Base-by-base conservation (phyloP, 2,113 vertebrate species). In the Epinephelus moara region DNA sequence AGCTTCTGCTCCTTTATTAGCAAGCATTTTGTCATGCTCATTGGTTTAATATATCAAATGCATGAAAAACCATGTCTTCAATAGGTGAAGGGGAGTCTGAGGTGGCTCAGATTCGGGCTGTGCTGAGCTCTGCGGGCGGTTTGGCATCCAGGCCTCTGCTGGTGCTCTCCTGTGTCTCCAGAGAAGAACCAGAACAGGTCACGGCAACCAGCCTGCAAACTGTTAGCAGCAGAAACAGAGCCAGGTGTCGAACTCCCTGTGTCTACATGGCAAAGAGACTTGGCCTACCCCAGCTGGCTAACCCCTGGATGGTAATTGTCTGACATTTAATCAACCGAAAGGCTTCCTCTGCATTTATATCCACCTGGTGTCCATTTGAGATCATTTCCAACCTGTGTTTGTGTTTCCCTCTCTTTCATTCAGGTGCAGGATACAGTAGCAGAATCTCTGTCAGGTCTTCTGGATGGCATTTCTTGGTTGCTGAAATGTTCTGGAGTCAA, bases 381-480 rank as follows among this genome's bases (percentile, higher is more conserved):
- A 4, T 33, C 2, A 33, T 52, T 78, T 57, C 57, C 1, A 81
- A 40, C 12, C n/a, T 25, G 0, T 23, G 18, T 71, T 70, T 67
- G 56, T 84, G 49, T 77, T 45, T 63, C 30, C 78, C 8, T 79
- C 21, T 74, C 7, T 52, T 42, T 42, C 23, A 10, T 74, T 47
- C 72, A 95, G 98, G 95, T 98, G 18, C 98, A 98, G 82, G 96
- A 99, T 63, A 94, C 94, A 2, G 96, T 97, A 53, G 96, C 95
- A 79, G 96, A 96, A 84, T 96, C 96, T 21, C 93, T 99, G 19
- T 84, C 78, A 14, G 98, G 98, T 21, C 93, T 99, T 82, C 80
- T 97, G 82, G 95, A 94, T 83, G 98, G 98, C 45, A 95, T 99
- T 80, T 94, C 96, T 11, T 99, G 98, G 98, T 91, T 99, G 75